Evolutionary conservation across 2,797 vertebrate species (phyloP).

Genomic region (Dryobates pubescens): DNA sequence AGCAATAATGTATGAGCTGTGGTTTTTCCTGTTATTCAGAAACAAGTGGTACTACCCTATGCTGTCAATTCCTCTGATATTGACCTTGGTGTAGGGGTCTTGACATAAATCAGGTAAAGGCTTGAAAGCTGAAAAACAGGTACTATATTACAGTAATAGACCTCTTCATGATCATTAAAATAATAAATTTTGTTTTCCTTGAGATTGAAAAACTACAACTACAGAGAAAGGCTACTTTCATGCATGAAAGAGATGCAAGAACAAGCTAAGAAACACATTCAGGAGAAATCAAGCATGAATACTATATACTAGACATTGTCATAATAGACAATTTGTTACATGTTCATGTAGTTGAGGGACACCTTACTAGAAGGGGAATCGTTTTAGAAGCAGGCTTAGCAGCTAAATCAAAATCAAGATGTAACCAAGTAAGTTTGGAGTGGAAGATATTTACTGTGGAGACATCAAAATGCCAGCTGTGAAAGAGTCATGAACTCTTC

Average conservation of each 20-base stretch:
- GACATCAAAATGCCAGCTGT: slow-evolving; percentile 21
- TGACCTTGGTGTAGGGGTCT: not conserved
- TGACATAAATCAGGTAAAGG: not conserved
- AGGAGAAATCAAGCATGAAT: not conserved
- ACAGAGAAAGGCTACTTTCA: not conserved
- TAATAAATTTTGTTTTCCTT: not conserved
- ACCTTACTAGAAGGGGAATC: not conserved
- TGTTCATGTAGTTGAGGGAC: not conserved
- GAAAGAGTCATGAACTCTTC: slow-evolving; percentile 28
- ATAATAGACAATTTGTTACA: not conserved
- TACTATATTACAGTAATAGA: not conserved
- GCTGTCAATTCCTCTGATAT: not conserved
- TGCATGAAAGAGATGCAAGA: not conserved
- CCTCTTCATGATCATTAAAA: not conserved
- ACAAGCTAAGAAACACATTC: not conserved
- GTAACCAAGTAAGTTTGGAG: not conserved
- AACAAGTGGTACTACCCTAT: not conserved
- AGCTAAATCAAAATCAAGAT: not conserved
- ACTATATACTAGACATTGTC: not conserved
- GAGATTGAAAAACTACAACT: not conserved
- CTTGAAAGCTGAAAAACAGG: not conserved
- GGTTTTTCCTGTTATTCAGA: not conserved
- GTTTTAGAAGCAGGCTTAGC: not conserved
- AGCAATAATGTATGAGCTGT: fast-evolving
- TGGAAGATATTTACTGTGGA: not conserved